These are phyloP conservation scores for Trichogramma dendrolimi DNA, from an alignment of 2,888 invertebrate species.

Conservation along the genomic window DNA sequence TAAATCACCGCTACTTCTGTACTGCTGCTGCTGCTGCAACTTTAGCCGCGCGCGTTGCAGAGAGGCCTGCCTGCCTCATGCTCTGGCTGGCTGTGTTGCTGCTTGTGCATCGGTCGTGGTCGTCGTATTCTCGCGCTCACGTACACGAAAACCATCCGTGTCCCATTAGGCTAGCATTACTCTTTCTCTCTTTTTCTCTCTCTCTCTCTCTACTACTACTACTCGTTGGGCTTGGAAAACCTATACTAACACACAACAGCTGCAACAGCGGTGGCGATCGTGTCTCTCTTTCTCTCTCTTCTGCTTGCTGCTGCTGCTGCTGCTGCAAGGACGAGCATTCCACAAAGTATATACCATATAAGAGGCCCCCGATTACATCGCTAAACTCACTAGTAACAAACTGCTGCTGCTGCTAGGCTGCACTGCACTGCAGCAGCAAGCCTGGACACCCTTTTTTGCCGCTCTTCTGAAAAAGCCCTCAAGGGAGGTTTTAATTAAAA, in stretches of 20 bases:
- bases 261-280: too few relatives aligned
- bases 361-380: neutral
- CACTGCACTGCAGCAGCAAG: neutral
- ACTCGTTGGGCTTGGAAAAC: too few relatives aligned
- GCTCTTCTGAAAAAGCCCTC: too few relatives aligned
- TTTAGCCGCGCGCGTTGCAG: neutral
- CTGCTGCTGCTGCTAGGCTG: too few relatives aligned
- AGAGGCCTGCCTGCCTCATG: neutral
- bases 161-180: too few relatives aligned
- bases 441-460: too few relatives aligned
- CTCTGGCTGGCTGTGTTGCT: neutral
- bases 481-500: constrained; percentile 24
- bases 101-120: neutral
- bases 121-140: neutral
- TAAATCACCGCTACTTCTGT: neutral
- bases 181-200: too few relatives aligned
- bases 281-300: too few relatives aligned
- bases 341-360: neutral
- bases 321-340: constrained; percentile 10
- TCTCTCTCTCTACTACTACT: too few relatives aligned
- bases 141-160: neutral
- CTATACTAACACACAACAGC: too few relatives aligned
- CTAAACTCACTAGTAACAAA: neutral
- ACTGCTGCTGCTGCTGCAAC: constrained; percentile 1
- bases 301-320: neutral